These are phyloP conservation scores for Clistopyga incitator DNA, from an alignment of 2,888 invertebrate genomes.

Conservation along the genomic window DNA sequence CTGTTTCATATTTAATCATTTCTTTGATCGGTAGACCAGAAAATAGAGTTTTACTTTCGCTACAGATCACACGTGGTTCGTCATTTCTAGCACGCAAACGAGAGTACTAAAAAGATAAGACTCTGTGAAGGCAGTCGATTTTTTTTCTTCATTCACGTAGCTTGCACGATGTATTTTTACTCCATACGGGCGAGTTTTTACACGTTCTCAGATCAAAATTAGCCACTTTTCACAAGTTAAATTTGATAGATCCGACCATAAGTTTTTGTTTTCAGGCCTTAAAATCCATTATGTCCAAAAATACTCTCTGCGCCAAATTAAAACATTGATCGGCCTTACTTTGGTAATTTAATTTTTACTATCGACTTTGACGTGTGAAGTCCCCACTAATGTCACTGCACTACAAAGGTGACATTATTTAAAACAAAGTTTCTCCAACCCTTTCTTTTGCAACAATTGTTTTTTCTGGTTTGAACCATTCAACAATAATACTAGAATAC, in stretches of 20 bases:
- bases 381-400: too few relatives aligned
- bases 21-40: constrained; percentile 32
- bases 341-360: too few relatives aligned
- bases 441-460: too few relatives aligned
- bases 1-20: background rate
- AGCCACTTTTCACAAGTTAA: background rate
- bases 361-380: too few relatives aligned
- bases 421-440: too few relatives aligned
- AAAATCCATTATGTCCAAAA: background rate
- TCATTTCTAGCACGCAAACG: background rate
- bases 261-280: background rate
- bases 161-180: background rate
- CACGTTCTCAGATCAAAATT: too few relatives aligned
- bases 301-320: too few relatives aligned
- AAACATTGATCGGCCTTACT: too few relatives aligned
- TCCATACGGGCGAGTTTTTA: too few relatives aligned
- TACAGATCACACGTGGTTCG: background rate
- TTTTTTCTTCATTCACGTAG: background rate
- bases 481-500: too few relatives aligned
- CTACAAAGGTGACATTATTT: too few relatives aligned
- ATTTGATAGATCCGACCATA: background rate
- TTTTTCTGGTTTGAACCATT: too few relatives aligned
- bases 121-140: background rate
- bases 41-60: background rate
- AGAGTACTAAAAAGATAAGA: background rate